Percentiles rank a stretch among this genome's conserved stretches.
Evolutionary conservation across 2,113 vertebrate species (phyloP).

Genomic region (Halichoerus grypus): DNA sequence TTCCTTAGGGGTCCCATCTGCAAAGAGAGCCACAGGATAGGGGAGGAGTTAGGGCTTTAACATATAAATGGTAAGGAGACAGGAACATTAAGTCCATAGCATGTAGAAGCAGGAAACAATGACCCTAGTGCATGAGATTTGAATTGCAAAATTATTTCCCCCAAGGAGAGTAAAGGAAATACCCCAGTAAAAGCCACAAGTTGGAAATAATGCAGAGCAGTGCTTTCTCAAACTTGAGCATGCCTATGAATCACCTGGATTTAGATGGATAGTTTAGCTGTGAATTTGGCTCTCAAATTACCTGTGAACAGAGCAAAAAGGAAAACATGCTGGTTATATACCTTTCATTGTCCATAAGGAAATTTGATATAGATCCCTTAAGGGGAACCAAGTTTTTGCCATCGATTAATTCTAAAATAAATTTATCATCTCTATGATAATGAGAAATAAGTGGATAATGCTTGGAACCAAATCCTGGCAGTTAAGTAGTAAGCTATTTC

Average conservation of each 20-base stretch:
- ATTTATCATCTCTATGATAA: background rate
- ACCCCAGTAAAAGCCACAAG: background rate
- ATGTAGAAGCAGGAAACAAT: background rate
- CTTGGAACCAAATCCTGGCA: background rate
- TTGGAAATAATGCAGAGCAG: background rate
- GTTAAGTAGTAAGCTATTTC: background rate
- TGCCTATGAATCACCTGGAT: background rate
- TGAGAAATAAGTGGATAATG: background rate
- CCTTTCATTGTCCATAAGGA: background rate
- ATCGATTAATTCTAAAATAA: slow-evolving; percentile 45
- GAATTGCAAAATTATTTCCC: background rate
- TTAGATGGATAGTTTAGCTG: background rate
- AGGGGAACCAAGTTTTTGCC: background rate
- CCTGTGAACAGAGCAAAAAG: background rate
- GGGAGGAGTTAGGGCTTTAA: background rate
- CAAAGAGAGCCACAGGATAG: background rate
- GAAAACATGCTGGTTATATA: background rate
- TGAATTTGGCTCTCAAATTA: slow-evolving; percentile 36
- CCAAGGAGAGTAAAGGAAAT: background rate
- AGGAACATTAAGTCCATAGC: background rate
- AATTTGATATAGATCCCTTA: background rate
- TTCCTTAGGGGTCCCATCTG: background rate
- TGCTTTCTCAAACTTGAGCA: background rate
- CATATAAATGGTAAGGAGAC: background rate
- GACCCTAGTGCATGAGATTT: background rate